Evolutionary conservation across 2,888 invertebrate species (phyloP).

Genomic region (Polyommatus iphigenia): DNA sequence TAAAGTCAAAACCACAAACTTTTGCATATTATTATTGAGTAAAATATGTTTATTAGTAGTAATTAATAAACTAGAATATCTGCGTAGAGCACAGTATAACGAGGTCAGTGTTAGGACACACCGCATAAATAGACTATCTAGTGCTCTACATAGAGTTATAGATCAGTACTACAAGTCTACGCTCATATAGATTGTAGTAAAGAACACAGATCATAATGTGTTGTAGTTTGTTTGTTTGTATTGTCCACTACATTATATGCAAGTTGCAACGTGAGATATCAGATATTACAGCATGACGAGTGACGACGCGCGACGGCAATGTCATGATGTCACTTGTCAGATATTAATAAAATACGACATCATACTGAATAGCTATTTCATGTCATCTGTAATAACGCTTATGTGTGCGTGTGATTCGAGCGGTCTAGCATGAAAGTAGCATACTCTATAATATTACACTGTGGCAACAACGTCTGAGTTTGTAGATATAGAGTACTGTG

Average conservation of each 20-base stretch:
- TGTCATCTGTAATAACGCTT: not conserved
- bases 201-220: not conserved
- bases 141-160: not conserved
- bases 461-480: not conserved
- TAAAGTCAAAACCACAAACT: too few relatives aligned
- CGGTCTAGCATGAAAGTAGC: not conserved
- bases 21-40: too few relatives aligned
- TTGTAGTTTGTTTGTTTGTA: not conserved
- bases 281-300: too few relatives aligned
- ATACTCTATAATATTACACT: not conserved
- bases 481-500: not conserved
- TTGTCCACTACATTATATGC: not conserved
- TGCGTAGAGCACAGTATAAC: conserved; percentile 54
- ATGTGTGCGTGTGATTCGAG: not conserved
- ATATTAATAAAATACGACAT: too few relatives aligned
- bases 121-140: conserved; percentile 68
- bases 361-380: not conserved
- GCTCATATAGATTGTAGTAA: not conserved
- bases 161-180: not conserved
- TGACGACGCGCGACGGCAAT: too few relatives aligned
- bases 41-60: not conserved
- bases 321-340: too few relatives aligned
- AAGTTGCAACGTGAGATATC: too few relatives aligned
- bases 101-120: conserved; percentile 79
- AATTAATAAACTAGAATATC: not conserved